Percentiles rank a stretch among this genome's conserved stretches.
phyloP scores from a whole-genome alignment of 2,888 invertebrate species.

The Zhuqinia jingwanae region DNA sequence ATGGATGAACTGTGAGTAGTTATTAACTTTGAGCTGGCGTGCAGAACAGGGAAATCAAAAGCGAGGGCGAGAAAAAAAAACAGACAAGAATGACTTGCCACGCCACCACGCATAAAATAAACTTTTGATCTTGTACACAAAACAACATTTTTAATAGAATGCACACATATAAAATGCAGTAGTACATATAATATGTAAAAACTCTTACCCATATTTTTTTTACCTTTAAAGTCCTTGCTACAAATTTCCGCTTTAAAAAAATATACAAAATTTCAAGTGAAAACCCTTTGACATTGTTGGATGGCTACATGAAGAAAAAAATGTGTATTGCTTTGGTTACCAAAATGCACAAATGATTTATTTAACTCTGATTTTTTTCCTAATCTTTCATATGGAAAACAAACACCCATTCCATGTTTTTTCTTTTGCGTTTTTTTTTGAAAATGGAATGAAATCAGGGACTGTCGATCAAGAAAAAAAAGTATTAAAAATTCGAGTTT shows the following conservation, averaged over 20 bases:
- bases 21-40: constrained; percentile 70
- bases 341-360: constrained; percentile 5
- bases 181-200: not conserved
- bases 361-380: not conserved
- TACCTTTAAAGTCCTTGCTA: too few species aligned
- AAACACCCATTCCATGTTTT: constrained; percentile 23
- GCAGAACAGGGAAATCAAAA: constrained; percentile 53
- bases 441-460: not conserved
- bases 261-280: constrained; percentile 11
- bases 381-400: too few species aligned
- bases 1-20: constrained; percentile 74
- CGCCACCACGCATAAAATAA: constrained; percentile 36
- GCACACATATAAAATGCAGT: not conserved
- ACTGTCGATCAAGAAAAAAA: not conserved
- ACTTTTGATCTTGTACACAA: constrained; percentile 9
- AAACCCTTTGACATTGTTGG: not conserved
- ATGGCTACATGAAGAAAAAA: not conserved
- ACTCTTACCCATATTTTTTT: not conserved
- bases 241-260: too few species aligned
- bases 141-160: not conserved
- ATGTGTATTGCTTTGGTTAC: too few species aligned
- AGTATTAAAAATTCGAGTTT: not conserved
- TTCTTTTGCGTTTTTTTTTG: not conserved
- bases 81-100: constrained; percentile 60
- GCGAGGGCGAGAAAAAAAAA: constrained; percentile 31